phyloP scores from a whole-genome alignment of 2,113 vertebrate genomes.

The Paramisgurnus dabryanus region DNA sequence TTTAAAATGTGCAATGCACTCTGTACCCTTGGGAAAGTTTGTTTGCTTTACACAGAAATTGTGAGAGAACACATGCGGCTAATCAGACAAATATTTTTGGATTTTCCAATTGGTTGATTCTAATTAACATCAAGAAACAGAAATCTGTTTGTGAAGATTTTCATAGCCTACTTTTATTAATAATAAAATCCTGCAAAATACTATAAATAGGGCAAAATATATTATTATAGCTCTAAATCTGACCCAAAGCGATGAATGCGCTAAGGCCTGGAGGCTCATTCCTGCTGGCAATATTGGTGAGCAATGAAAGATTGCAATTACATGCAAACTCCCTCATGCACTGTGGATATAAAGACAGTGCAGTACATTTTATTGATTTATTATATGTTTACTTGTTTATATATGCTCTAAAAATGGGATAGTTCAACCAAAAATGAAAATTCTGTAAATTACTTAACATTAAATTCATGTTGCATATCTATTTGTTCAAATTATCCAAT shows the following conservation, averaged over 20 bases:
- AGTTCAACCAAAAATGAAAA: too few relatives aligned
- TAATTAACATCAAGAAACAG: conserved; percentile 1
- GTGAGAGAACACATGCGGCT: conserved; percentile 2
- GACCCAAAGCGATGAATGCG: conserved; percentile 8
- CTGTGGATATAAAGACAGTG: conserved; percentile 7
- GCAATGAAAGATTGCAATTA: conserved; percentile 7
- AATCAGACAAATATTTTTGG: background rate
- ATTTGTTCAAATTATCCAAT: too few relatives aligned
- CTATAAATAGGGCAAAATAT: too few relatives aligned
- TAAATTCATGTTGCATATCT: too few relatives aligned
- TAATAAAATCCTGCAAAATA: background rate
- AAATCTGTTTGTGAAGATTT: background rate
- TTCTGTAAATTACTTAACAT: too few relatives aligned
- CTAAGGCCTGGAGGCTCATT: conserved; percentile 5
- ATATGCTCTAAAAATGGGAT: background rate
- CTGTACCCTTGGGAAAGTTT: background rate
- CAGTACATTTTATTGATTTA: background rate
- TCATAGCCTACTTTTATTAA: background rate
- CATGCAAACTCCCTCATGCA: conserved; percentile 16
- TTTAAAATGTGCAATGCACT: too few relatives aligned
- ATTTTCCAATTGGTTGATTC: background rate
- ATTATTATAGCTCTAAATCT: background rate
- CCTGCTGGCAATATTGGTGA: conserved; percentile 21
- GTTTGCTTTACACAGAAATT: background rate
- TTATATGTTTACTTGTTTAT: conserved; percentile 4